phyloP scores from a whole-genome alignment of 1,140 invertebrate genomes.

The Bombyx mandarina region DNA sequence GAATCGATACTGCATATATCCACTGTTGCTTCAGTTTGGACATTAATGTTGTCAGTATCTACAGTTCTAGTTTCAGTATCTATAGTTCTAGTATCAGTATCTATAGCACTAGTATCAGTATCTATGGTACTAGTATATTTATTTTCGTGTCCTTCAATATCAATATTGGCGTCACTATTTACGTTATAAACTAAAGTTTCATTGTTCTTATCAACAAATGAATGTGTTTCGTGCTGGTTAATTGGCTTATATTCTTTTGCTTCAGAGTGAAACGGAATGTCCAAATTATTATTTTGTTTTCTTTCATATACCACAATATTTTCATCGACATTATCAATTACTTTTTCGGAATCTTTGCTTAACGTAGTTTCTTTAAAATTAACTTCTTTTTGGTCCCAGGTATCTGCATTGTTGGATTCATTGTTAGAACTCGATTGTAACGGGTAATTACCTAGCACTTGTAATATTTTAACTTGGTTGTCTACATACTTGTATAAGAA shows the following conservation, averaged over 20 bases:
- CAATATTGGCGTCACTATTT: not conserved
- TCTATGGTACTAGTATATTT: not conserved
- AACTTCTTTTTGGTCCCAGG: conserved; percentile 35
- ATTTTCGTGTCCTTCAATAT: not conserved
- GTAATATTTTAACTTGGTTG: conserved; percentile 56
- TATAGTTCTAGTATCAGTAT: not conserved
- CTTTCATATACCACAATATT: not conserved
- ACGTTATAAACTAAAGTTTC: too few species aligned
- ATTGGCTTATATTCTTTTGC: not conserved
- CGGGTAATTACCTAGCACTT: conserved; percentile 48
- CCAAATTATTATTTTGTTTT: not conserved
- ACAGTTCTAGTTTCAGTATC: not conserved
- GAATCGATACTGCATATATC: conserved; percentile 23
- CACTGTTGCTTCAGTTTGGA: not conserved
- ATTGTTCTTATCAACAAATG: too few species aligned
- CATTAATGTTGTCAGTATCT: not conserved
- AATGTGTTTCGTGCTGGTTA: not conserved
- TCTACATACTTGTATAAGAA: conserved; percentile 62
- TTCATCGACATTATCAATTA: not conserved
- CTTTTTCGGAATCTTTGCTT: conserved; percentile 13
- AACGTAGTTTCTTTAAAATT: conserved; percentile 15
- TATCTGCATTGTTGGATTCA: conserved; percentile 28
- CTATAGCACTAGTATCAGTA: not conserved
- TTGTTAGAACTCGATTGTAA: conserved; percentile 23
- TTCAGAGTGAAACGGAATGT: not conserved